These are phyloP conservation scores for Selene dorsalis DNA, from an alignment of 2,797 vertebrate species.

Conservation along the genomic window DNA sequence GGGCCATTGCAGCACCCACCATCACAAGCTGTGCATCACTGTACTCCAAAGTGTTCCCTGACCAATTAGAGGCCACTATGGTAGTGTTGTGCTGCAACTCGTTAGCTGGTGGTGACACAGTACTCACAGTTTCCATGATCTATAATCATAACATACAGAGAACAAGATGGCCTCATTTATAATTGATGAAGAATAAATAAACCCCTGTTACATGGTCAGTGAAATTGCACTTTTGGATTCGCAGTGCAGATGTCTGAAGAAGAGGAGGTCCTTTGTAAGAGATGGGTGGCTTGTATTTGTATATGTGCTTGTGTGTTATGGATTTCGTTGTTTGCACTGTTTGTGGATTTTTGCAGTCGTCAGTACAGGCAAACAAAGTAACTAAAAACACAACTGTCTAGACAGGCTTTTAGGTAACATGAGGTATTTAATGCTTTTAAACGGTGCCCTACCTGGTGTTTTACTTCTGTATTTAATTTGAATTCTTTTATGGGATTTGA, in stretches of 20 bases:
- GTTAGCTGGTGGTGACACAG: conserved; percentile 53
- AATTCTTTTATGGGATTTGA: too few relatives aligned
- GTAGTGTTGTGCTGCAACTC: conserved; percentile 56
- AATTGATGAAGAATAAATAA: background rate
- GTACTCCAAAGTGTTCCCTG: conserved; percentile 49
- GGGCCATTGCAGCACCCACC: conserved; percentile 89
- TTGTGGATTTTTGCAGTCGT: background rate
- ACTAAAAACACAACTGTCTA: too few relatives aligned
- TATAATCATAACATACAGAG: conserved; percentile 52
- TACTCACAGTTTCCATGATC: conserved; percentile 73
- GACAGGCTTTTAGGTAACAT: too few relatives aligned
- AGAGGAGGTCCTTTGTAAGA: background rate
- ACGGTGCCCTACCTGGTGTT: too few relatives aligned
- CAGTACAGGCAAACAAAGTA: background rate
- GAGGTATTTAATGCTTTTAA: too few relatives aligned
- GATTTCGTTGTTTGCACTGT: background rate
- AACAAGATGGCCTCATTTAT: conserved; percentile 18
- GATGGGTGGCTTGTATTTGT: background rate
- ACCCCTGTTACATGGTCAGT: background rate
- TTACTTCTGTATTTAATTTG: too few relatives aligned
- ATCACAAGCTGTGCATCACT: conserved; percentile 86
- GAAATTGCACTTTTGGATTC: background rate
- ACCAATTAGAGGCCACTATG: conserved; percentile 5
- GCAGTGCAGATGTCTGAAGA: background rate
- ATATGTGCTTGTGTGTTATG: background rate